phyloP scores from a whole-genome alignment of 2,113 vertebrate genomes.

The Semnornis frantzii region DNA sequence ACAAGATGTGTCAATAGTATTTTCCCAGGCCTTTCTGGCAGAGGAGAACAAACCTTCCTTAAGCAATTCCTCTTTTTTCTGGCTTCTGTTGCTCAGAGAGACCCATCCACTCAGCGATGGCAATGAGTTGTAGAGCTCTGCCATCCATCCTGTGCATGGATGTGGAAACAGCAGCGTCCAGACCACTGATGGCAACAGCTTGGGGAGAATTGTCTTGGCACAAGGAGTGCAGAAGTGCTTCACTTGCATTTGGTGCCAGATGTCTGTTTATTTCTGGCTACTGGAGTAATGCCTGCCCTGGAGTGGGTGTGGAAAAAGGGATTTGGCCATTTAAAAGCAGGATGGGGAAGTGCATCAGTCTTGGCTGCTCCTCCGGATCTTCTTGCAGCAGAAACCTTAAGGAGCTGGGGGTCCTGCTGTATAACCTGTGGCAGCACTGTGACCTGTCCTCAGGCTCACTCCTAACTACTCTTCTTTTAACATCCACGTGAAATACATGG shows the following conservation, averaged over 20 bases:
- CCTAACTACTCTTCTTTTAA: not conserved
- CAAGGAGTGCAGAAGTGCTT: slow-evolving; percentile 14
- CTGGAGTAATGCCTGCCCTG: not conserved
- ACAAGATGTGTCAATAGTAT: not conserved
- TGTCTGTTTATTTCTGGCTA: slow-evolving; percentile 39
- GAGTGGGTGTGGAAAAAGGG: slow-evolving; percentile 18
- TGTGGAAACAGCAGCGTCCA: not conserved
- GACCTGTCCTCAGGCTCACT: not conserved
- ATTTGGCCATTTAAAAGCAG: slow-evolving; percentile 20
- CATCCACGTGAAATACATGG: not conserved
- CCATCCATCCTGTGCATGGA: not conserved
- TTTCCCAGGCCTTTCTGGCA: not conserved
- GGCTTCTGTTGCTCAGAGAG: not conserved
- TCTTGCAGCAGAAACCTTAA: not conserved
- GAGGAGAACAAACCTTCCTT: not conserved
- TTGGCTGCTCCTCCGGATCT: not conserved
- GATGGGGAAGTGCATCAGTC: not conserved
- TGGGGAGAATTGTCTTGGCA: slow-evolving; percentile 39
- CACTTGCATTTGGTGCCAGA: not conserved
- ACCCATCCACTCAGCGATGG: not conserved
- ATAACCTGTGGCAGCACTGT: not conserved
- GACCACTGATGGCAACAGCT: not conserved
- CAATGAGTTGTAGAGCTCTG: not conserved
- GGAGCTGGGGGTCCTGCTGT: not conserved
- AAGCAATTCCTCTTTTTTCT: not conserved